Percentiles rank a stretch among this genome's conserved stretches.
Conservation (phyloP, 2,888 invertebrate genomes). For the Callinectes sapidus region DNA sequence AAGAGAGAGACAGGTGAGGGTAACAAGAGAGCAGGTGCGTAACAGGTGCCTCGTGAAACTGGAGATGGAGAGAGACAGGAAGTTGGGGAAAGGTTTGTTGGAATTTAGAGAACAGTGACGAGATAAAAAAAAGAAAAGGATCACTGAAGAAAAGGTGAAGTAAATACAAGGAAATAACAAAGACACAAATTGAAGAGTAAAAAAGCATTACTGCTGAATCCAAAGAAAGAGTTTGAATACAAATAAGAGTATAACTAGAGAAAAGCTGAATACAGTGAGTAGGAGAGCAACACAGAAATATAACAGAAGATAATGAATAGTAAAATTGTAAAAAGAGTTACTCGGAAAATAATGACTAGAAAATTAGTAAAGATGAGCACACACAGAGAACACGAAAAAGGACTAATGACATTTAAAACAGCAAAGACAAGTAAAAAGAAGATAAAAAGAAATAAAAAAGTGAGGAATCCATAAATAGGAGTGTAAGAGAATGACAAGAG, state of each 20-base stretch:
- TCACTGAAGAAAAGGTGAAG: background rate
- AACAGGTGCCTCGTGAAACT: background rate
- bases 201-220: background rate
- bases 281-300: background rate
- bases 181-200: background rate
- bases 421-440: too few species aligned
- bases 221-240: background rate
- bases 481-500: too few species aligned
- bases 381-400: too few species aligned
- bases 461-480: too few species aligned
- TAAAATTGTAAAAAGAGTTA: too few species aligned
- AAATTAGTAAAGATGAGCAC: too few species aligned
- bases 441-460: too few species aligned
- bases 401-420: too few species aligned
- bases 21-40: background rate
- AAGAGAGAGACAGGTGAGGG: background rate
- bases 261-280: too few species aligned
- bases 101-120: background rate
- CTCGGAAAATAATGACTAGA: too few species aligned
- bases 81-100: background rate
- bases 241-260: background rate
- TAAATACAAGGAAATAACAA: background rate
- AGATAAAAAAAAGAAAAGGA: background rate
- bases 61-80: background rate
- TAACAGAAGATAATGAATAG: too few species aligned